Evolutionary conservation across 2,888 invertebrate genomes (phyloP).

Genomic region (Chloroclystis v-ata): DNA sequence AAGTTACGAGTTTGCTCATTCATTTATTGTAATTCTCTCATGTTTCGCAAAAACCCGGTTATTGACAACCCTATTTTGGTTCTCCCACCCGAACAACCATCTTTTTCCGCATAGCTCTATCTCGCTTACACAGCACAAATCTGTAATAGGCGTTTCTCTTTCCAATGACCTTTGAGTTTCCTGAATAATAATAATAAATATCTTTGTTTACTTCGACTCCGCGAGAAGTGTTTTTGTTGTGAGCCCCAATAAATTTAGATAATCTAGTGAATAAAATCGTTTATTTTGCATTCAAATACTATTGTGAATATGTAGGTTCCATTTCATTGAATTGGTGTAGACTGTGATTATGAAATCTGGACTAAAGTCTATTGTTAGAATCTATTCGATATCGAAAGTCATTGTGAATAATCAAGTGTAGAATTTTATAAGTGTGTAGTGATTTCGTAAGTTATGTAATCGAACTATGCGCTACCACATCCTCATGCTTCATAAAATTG

Average conservation of each 20-base stretch:
- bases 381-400: slow-evolving; percentile 58
- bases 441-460: slow-evolving; percentile 67
- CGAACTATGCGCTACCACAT: slow-evolving; percentile 42
- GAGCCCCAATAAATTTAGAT: slow-evolving; percentile 44
- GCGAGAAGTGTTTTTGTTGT: slow-evolving; percentile 74
- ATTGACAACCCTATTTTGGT: slow-evolving; percentile 6
- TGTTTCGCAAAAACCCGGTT: slow-evolving; percentile 12
- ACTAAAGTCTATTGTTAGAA: slow-evolving; percentile 17
- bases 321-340: slow-evolving; percentile 10
- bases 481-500: not conserved
- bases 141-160: slow-evolving; percentile 33
- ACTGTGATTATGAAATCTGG: slow-evolving; percentile 5
- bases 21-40: not conserved
- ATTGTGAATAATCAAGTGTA: slow-evolving; percentile 68
- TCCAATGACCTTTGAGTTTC: slow-evolving; percentile 71
- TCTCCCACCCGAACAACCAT: slow-evolving; percentile 18
- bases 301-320: slow-evolving; percentile 11
- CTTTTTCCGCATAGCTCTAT: slow-evolving; percentile 39
- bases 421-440: slow-evolving; percentile 51
- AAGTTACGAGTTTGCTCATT: not conserved
- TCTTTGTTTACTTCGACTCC: slow-evolving; percentile 72
- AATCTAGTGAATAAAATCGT: slow-evolving; percentile 23
- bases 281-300: slow-evolving; percentile 17
- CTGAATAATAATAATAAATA: slow-evolving; percentile 70
- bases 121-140: slow-evolving; percentile 37